phyloP scores from a whole-genome alignment of 2,888 invertebrate species.

The Agelastica alni region DNA sequence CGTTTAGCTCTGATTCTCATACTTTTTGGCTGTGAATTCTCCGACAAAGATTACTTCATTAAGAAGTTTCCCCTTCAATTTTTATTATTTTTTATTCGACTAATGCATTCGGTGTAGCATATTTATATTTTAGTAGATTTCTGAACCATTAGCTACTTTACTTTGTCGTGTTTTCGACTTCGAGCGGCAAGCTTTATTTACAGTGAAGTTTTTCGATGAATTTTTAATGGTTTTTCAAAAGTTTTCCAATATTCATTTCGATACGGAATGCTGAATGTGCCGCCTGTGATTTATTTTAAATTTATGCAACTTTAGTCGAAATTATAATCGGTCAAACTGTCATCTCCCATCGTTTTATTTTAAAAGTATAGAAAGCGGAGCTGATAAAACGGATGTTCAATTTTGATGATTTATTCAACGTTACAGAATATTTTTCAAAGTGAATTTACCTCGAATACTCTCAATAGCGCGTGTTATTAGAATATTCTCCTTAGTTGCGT shows the following conservation, averaged over 20 bases:
- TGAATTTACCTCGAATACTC: too few relatives aligned
- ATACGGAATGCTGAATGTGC: neutral
- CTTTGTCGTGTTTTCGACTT: conserved; percentile 5
- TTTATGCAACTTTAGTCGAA: conserved; percentile 13
- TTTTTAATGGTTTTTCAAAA: conserved; percentile 26
- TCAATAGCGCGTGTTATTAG: too few relatives aligned
- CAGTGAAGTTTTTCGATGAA: conserved; percentile 27
- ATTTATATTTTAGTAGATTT: conserved; percentile 22
- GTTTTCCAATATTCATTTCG: conserved; percentile 34
- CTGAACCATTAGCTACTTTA: conserved; percentile 25
- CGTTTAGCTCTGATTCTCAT: too few relatives aligned
- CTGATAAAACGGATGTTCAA: too few relatives aligned
- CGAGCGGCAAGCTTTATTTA: conserved; percentile 13
- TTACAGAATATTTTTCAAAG: too few relatives aligned
- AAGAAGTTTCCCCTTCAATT: neutral
- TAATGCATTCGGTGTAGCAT: conserved; percentile 19
- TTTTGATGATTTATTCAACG: too few relatives aligned
- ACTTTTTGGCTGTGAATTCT: too few relatives aligned
- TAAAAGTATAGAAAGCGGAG: too few relatives aligned
- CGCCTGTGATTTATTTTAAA: conserved; percentile 18
- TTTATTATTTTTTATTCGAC: neutral
- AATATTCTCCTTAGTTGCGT: too few relatives aligned
- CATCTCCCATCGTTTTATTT: conserved; percentile 6
- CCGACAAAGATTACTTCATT: neutral
- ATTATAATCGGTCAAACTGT: conserved; percentile 19